A percentile compares a stretch with the other conserved stretches of the same genome.
Evolutionary conservation across 2,888 invertebrate genomes (phyloP).

Genomic region (Netelia fuscicornis): DNA sequence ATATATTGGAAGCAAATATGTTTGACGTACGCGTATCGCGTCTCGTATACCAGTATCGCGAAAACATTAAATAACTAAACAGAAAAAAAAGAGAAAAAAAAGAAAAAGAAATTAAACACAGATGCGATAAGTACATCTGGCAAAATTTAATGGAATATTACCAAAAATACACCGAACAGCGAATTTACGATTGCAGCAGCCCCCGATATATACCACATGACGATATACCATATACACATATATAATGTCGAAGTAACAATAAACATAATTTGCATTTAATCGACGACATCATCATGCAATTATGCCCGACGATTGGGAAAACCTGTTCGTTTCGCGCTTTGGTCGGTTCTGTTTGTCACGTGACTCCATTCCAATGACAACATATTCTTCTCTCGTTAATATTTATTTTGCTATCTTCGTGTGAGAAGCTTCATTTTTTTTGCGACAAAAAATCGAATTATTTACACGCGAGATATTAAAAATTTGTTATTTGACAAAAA

Average conservation of each 20-base stretch:
- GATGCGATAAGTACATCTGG: conserved; percentile 13
- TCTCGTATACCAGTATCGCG: neutral
- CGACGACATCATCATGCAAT: conserved; percentile 59
- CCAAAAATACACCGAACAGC: conserved; percentile 55
- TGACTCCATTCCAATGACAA: neutral
- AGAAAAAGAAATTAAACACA: neutral
- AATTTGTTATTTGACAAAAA: too few species aligned
- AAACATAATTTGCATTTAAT: conserved; percentile 55
- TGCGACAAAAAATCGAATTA: too few species aligned
- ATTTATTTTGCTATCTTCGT: too few species aligned
- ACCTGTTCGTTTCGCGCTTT: neutral
- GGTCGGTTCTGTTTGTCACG: neutral
- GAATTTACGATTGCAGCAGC: conserved; percentile 62
- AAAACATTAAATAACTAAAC: conserved; percentile 3
- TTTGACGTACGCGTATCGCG: neutral
- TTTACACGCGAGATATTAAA: too few species aligned
- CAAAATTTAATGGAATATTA: conserved; percentile 16
- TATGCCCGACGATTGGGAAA: conserved; percentile 41
- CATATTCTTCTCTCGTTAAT: too few species aligned
- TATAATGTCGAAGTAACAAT: conserved; percentile 57
- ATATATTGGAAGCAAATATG: conserved; percentile 10
- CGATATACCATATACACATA: conserved; percentile 18
- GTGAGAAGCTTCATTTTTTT: neutral
- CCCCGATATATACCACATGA: conserved; percentile 51
- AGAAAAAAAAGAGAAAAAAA: neutral